Evolutionary conservation across 2,888 invertebrate species (phyloP).

Genomic region (Zeuzera pyrina): DNA sequence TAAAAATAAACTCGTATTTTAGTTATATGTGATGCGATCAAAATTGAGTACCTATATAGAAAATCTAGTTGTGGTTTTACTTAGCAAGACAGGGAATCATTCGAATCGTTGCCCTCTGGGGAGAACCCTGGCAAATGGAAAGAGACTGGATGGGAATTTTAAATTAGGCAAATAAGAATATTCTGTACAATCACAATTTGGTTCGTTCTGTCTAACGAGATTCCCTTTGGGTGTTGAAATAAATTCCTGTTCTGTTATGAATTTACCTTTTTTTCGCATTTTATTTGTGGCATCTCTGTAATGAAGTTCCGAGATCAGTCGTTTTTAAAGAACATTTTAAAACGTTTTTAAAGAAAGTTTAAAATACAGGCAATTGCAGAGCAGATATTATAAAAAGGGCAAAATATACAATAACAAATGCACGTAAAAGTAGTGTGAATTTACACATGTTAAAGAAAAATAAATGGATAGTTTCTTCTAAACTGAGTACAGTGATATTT

Average conservation of each 20-base stretch:
- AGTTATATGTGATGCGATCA: no score
- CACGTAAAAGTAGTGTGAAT: no score
- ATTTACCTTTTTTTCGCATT: constrained; percentile 12
- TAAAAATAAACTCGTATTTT: no score
- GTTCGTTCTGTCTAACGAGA: constrained; percentile 15
- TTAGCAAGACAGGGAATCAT: constrained; percentile 9
- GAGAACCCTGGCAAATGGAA: constrained; percentile 13
- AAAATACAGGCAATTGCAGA: no score
- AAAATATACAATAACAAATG: no score
- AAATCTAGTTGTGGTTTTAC: constrained; percentile 1
- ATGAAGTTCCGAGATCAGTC: constrained; percentile 1
- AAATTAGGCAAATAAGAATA: constrained; percentile 28
- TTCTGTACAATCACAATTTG: constrained; percentile 25
- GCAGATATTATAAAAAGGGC: no score
- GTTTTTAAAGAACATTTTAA: no score
- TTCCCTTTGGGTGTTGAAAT: constrained; percentile 18
- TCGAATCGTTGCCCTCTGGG: constrained; percentile 4
- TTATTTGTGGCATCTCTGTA: constrained; percentile 5
- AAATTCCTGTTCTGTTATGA: constrained; percentile 18
- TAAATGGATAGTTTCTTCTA: no score
- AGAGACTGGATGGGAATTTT: constrained; percentile 24
- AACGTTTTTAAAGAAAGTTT: no score
- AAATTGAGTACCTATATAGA: no score
- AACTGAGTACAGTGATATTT: no score
- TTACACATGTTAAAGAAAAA: no score